Evolutionary conservation across 1,140 invertebrate genomes (phyloP).

Genomic region (Brachionus angularis): DNA sequence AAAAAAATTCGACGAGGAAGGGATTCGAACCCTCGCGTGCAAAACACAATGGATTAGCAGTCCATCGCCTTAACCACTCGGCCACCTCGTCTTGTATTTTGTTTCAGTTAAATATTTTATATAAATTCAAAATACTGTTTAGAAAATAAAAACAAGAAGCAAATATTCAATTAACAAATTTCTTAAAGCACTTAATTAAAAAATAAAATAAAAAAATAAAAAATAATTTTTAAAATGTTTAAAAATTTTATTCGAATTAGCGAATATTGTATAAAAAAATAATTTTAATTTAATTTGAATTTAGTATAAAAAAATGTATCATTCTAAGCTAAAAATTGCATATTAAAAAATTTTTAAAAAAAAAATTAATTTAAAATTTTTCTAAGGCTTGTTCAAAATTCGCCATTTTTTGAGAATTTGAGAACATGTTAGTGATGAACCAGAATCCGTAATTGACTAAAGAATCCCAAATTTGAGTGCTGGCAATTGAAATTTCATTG

Average conservation of each 20-base stretch:
- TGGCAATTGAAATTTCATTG: neutral
- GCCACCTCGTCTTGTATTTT: neutral
- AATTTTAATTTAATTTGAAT: too few species aligned
- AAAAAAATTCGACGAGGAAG: slow-evolving; percentile 42
- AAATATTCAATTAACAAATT: neutral
- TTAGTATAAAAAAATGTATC: too few species aligned
- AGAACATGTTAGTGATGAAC: neutral
- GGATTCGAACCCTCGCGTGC: slow-evolving; percentile 42
- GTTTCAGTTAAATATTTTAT: too few species aligned
- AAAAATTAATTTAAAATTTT: neutral
- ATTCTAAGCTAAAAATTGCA: too few species aligned
- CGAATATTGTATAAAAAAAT: too few species aligned
- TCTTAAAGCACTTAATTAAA: neutral
- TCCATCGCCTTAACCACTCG: slow-evolving; percentile 43
- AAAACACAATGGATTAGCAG: slow-evolving; percentile 43
- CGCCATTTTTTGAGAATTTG: neutral
- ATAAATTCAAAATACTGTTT: too few species aligned
- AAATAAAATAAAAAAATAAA: too few species aligned
- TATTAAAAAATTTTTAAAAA: too few species aligned
- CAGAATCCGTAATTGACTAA: neutral
- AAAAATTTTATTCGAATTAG: too few species aligned
- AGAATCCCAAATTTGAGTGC: neutral
- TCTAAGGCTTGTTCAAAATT: too few species aligned
- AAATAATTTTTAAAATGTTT: neutral
- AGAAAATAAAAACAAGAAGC: neutral